A percentile compares a stretch with the other conserved stretches of the same genome.
These are phyloP conservation scores for Pantherophis alleghaniensis DNA, from an alignment of 2,797 vertebrate species.

Conservation along the genomic window DNA sequence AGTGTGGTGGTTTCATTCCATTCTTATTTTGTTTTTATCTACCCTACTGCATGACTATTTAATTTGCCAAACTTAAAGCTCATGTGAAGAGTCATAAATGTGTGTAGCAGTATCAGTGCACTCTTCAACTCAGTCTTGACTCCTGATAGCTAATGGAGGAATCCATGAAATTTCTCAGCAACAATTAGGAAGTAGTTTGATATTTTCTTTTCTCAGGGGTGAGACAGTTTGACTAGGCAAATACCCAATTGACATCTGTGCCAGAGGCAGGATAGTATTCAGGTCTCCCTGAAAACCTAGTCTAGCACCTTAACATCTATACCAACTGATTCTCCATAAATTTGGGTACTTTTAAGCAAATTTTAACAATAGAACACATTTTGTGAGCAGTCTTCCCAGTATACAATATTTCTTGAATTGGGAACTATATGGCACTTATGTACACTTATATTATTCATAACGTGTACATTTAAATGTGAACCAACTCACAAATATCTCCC, in stretches of 20 bases:
- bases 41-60: neutral
- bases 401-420: neutral
- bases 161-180: neutral
- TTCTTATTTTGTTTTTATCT: neutral
- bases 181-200: neutral
- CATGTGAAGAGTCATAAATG: neutral
- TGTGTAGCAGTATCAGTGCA: neutral
- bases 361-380: neutral
- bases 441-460: neutral
- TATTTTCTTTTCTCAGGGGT: neutral
- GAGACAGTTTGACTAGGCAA: neutral
- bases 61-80: neutral
- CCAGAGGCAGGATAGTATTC: neutral
- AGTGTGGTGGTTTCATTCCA: neutral
- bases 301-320: neutral
- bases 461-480: neutral
- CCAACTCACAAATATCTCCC: neutral
- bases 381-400: neutral
- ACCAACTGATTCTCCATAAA: neutral
- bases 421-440: neutral
- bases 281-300: neutral
- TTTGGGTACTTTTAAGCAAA: neutral
- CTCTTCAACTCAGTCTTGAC: neutral
- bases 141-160: neutral
- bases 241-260: neutral